A percentile compares a stretch with the other conserved stretches of the same genome.
Conservation (phyloP, 1,140 invertebrate genomes). For the Zophobas morio region DNA sequence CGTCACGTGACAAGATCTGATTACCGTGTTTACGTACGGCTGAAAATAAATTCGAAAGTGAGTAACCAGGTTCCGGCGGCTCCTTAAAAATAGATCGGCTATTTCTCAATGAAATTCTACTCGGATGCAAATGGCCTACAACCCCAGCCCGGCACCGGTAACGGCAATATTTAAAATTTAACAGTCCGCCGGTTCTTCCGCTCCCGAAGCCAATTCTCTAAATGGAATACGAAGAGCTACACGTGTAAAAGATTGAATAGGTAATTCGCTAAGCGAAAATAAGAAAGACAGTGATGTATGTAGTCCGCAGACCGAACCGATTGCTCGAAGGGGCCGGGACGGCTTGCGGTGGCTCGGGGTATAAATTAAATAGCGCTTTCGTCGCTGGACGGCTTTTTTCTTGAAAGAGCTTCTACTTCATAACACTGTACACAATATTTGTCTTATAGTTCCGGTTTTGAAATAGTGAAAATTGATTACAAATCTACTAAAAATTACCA, state of each 20-base stretch:
- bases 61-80: constrained; percentile 32
- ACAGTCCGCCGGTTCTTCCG: constrained; percentile 33
- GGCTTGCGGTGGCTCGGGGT: too few relatives aligned
- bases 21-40: neutral
- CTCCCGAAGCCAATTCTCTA: constrained; percentile 50
- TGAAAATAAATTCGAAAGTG: constrained; percentile 23
- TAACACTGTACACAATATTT: too few relatives aligned
- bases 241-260: constrained; percentile 50
- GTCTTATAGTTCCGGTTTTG: too few relatives aligned
- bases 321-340: neutral
- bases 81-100: constrained; percentile 33
- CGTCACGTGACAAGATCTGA: neutral
- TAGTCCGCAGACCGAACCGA: constrained; percentile 25
- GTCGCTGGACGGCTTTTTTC: too few relatives aligned
- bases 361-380: too few relatives aligned
- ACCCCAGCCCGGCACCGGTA: constrained; percentile 6
- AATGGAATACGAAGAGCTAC: constrained; percentile 48
- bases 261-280: constrained; percentile 50
- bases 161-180: constrained; percentile 40
- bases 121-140: constrained; percentile 34
- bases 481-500: too few relatives aligned
- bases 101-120: constrained; percentile 38
- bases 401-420: too few relatives aligned
- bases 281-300: constrained; percentile 54
- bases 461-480: too few relatives aligned